Evolutionary conservation across 2,888 invertebrate species (phyloP).

Genomic region (Hyposoter dolosus): DNA sequence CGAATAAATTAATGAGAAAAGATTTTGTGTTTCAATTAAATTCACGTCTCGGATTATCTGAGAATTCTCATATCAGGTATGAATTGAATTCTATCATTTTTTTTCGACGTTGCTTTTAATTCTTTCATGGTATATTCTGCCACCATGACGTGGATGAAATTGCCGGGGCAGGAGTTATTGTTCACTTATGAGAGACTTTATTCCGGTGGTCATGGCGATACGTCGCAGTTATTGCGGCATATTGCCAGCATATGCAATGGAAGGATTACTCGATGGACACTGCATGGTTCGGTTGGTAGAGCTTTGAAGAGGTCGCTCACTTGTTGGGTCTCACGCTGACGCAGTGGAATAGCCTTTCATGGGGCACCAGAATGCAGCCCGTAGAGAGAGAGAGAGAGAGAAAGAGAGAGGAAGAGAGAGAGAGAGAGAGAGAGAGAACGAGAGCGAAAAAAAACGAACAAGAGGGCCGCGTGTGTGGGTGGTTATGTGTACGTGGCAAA

Average conservation of each 20-base stretch:
- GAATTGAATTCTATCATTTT: background rate
- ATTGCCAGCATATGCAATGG: constrained; percentile 25
- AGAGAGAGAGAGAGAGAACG: background rate
- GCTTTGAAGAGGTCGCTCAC: constrained; percentile 46
- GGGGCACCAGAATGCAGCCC: constrained; percentile 41
- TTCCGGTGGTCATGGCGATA: background rate
- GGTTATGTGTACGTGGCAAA: background rate
- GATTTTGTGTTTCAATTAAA: background rate
- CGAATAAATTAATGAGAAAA: background rate
- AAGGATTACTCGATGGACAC: constrained; percentile 14
- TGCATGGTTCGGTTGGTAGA: background rate
- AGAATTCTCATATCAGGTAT: background rate
- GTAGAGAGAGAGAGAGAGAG: constrained; percentile 11
- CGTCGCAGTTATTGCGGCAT: constrained; percentile 40
- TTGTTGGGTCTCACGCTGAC: constrained; percentile 46
- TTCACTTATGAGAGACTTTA: constrained; percentile 3
- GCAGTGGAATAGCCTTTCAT: constrained; percentile 60
- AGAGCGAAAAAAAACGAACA: constrained; percentile 1
- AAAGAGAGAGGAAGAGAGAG: background rate
- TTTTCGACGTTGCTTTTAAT: background rate
- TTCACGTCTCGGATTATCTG: background rate
- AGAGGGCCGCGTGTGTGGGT: background rate
- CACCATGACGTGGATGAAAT: background rate
- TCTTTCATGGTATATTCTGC: background rate
- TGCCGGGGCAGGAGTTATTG: background rate